A percentile compares a stretch with the other conserved stretches of the same genome.
These are phyloP conservation scores for Patella caerulea DNA, from an alignment of 2,888 invertebrate genomes.

Conservation along the genomic window DNA sequence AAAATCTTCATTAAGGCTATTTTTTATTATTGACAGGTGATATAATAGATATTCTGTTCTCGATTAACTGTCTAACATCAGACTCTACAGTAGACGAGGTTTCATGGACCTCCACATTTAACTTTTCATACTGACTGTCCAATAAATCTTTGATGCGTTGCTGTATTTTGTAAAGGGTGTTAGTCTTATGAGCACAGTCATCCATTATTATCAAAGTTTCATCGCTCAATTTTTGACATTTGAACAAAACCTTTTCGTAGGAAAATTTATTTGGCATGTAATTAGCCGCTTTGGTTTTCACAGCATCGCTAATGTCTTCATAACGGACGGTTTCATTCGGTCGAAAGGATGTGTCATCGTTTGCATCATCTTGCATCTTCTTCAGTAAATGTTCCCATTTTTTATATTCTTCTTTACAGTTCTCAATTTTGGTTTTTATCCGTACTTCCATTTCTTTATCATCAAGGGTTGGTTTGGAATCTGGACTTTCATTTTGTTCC, in stretches of 20 bases:
- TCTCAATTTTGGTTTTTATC: neutral
- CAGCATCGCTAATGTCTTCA: neutral
- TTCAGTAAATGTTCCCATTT: neutral
- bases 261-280: neutral
- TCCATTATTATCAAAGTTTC: neutral
- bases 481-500: neutral
- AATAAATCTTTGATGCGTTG: neutral
- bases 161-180: neutral
- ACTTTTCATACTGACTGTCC: neutral
- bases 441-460: neutral
- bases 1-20: neutral
- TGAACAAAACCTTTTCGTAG: neutral
- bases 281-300: neutral
- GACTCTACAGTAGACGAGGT: neutral
- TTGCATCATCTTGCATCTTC: neutral
- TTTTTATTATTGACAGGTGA: constrained; percentile 1
- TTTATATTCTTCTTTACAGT: neutral
- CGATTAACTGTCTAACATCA: neutral
- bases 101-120: neutral
- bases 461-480: neutral
- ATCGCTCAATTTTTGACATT: neutral
- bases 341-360: neutral
- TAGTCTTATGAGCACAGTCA: neutral
- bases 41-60: neutral
- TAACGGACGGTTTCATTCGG: neutral